These are phyloP conservation scores for Stichodactyla helianthus DNA, from an alignment of 64 coral and sea anemone genomes.

Conservation along the genomic window DNA sequence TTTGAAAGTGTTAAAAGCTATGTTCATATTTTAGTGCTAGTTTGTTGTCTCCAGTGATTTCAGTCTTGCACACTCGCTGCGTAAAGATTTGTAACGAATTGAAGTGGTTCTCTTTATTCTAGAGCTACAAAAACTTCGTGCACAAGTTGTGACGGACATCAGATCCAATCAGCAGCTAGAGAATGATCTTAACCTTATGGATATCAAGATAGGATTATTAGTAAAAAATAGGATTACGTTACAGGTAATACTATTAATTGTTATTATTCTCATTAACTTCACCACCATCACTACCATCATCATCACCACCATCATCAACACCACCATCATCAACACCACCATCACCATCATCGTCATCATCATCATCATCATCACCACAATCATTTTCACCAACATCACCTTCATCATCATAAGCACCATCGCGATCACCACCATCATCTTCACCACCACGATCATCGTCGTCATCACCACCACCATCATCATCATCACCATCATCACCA, in stretches of 20 bases:
- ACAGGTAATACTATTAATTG: conserved; percentile 24
- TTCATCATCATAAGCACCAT: not conserved
- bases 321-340: not conserved
- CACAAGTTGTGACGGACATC: conserved; percentile 93
- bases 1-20: too few relatives aligned
- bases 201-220: conserved; percentile 90
- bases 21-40: too few relatives aligned
- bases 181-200: conserved; percentile 79
- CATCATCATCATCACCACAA: not conserved
- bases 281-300: not conserved
- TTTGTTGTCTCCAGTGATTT: too few relatives aligned
- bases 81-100: too few relatives aligned
- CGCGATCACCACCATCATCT: too few relatives aligned
- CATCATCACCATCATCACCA: too few relatives aligned
- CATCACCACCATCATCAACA: not conserved
- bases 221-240: conserved; percentile 84
- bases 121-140: conserved; percentile 88
- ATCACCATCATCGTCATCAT: not conserved
- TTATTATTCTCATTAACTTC: not conserved
- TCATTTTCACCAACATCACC: not conserved
- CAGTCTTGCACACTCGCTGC: too few relatives aligned
- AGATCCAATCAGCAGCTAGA: conserved; percentile 88
- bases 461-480: too few relatives aligned
- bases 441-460: too few relatives aligned
- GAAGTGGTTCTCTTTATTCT: not conserved